Conservation (phyloP, 2,113 vertebrate species). For the Phalacrocorax pelagicus region DNA sequence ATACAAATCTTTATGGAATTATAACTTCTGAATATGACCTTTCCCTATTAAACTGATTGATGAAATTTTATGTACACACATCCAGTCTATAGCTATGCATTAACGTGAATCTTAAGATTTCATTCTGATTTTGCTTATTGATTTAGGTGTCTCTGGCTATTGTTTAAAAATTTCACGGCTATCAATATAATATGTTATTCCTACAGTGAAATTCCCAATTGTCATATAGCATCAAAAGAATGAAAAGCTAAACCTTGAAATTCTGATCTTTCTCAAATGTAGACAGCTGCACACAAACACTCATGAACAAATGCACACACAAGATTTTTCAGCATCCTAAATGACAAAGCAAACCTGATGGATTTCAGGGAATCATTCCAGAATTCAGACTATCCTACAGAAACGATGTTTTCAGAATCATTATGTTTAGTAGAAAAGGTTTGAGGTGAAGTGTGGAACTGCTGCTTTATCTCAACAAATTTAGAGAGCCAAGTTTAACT, state of each 20-base stretch:
- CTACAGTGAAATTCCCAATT: background rate
- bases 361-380: background rate
- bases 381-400: background rate
- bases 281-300: background rate
- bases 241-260: background rate
- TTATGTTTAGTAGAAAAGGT: background rate
- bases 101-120: background rate
- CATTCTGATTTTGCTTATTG: background rate
- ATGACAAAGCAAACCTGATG: background rate
- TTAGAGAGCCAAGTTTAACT: background rate
- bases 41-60: background rate
- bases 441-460: background rate
- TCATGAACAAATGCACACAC: background rate
- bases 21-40: background rate
- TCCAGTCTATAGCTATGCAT: background rate
- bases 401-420: background rate
- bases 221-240: background rate
- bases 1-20: background rate
- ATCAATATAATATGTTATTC: background rate
- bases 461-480: background rate
- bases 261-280: background rate
- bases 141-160: background rate
- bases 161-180: background rate
- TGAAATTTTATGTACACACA: background rate
- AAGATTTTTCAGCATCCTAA: background rate